A percentile compares a stretch with the other conserved stretches of the same genome.
phyloP scores from a whole-genome alignment of 2,113 vertebrate genomes.

The Ceyx cyanopectus region DNA sequence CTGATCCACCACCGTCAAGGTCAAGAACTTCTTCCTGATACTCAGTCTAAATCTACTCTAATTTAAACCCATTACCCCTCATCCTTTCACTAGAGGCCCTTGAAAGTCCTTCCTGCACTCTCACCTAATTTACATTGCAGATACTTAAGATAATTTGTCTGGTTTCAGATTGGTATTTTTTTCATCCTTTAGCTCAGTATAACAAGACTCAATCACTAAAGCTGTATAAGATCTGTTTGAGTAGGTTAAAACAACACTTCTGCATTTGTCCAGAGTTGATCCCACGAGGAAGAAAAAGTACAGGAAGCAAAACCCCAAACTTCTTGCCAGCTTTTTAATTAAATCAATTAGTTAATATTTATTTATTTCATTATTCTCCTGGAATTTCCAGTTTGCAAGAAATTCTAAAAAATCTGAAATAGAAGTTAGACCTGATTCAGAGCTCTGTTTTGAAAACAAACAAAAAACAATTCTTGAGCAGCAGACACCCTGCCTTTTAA shows the following conservation, averaged over 20 bases:
- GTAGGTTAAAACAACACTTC: background rate
- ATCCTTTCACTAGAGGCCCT: no score
- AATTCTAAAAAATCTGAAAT: background rate
- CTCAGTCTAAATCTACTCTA: no score
- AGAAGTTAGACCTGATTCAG: background rate
- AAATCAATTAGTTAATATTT: background rate
- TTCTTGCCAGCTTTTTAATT: background rate
- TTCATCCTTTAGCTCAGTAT: background rate
- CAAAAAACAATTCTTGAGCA: background rate
- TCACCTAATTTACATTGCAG: background rate
- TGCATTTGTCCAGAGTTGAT: background rate
- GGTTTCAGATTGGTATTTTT: background rate
- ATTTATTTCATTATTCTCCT: background rate
- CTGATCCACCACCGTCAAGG: no score
- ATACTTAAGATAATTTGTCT: background rate
- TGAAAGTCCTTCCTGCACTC: background rate
- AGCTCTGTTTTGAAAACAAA: background rate
- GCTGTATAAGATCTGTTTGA: background rate
- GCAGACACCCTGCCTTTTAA: background rate
- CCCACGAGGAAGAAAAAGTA: background rate
- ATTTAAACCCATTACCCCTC: no score
- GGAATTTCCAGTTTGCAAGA: background rate
- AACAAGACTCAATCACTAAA: background rate
- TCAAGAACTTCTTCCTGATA: no score
- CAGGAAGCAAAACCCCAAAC: background rate